phyloP scores from a whole-genome alignment of 2,888 invertebrate genomes.

The Eretmocerus hayati region DNA sequence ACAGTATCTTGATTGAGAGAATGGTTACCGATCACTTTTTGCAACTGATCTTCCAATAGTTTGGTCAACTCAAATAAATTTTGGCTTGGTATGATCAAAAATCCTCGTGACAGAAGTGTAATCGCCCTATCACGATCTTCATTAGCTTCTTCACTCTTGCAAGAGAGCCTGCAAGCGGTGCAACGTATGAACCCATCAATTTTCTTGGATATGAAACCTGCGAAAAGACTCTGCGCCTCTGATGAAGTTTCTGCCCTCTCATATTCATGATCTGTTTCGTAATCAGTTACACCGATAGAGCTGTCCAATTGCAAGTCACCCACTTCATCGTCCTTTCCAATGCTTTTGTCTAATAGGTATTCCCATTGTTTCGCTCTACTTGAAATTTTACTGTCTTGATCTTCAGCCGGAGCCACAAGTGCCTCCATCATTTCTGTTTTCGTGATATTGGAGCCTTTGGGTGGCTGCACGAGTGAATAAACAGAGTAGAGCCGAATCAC shows the following conservation, averaged over 20 bases:
- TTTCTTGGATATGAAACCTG: not conserved
- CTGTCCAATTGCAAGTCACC: no score
- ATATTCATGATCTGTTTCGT: no score
- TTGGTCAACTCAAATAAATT: conserved; percentile 1
- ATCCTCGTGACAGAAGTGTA: not conserved
- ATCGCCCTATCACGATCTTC: no score
- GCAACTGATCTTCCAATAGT: not conserved
- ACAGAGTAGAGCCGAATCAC: conserved; percentile 21
- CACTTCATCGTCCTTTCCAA: no score
- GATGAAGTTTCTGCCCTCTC: no score
- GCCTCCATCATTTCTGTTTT: not conserved
- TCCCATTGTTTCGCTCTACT: no score
- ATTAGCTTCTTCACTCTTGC: no score
- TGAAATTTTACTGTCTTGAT: no score
- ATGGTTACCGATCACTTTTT: not conserved
- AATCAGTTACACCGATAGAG: not conserved
- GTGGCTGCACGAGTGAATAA: conserved; percentile 24
- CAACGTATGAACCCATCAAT: not conserved
- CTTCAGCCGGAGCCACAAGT: no score
- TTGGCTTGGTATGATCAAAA: not conserved
- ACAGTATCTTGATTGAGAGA: not conserved
- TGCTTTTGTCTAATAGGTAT: no score
- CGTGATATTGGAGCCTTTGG: conserved; percentile 22
- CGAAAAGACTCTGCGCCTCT: not conserved
- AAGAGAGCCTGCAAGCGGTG: no score